Evolutionary conservation across 2,113 vertebrate species (phyloP), one percentile per base, ranked within the genome.

Genomic region (Brienomyrus brachyistius): DNA sequence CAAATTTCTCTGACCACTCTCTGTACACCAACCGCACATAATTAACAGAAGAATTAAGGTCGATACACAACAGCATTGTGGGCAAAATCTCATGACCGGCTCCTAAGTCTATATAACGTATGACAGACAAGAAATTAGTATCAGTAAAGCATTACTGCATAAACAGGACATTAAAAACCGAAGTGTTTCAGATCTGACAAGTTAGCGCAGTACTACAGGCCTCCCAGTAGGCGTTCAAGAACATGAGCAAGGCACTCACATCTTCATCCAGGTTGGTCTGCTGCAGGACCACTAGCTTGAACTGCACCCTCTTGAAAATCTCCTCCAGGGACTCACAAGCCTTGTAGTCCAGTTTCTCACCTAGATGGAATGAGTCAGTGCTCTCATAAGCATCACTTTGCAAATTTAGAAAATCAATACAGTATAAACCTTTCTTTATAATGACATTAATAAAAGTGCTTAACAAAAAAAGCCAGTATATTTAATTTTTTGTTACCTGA

Each of bases 211-310:
- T 31, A 70, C 62, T 31, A 5, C 4, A 70, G 62, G 62, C 3
- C n/a, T 13, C 62, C n/a, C 62, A 4, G 56, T 62, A 31, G n/a
- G n/a, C 31, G 27, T 31, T 9, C 0, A 3, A 27, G 59, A 27
- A 27, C 9, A 66, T 3, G n/a, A 15, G 74, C 4, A 13, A 45
- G 23, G 19, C 50, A 91, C 98, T 96, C 94, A 99, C 98, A 54
- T 99, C 98, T 93, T 99, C 98, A 23, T 99, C 98, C 94, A 99
- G 93, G 93, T 94, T 99, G 0, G 98, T 99, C 91, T 98, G 97
- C 91, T 99, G 98, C 93, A 99, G 93, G 89, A 98, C 97, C 21
- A 99, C 96, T 0, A 97, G 91, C 94, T 97, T 98, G 94, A 99
- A 99, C 94, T 98, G 98, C 87, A 99, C 95, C 89, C 98, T 94